These are phyloP conservation scores for Phyllostomus discolor DNA, from an alignment of 2,113 vertebrate species.

Conservation along the genomic window DNA sequence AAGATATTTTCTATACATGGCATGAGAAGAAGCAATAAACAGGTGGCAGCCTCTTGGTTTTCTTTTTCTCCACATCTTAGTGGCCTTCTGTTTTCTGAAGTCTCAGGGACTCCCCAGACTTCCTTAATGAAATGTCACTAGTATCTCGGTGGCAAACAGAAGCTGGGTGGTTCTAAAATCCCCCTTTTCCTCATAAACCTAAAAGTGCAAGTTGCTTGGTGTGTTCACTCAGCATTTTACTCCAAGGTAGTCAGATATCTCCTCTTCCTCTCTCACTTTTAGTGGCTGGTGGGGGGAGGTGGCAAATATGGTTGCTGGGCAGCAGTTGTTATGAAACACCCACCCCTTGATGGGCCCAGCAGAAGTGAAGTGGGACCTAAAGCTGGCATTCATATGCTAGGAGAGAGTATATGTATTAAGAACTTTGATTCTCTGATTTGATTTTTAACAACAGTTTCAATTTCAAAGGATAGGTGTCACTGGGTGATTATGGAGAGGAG, in stretches of 20 bases:
- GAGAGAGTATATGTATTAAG: background rate
- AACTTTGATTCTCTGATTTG: background rate
- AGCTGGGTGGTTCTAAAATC: background rate
- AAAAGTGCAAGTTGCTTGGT: background rate
- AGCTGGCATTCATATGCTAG: background rate
- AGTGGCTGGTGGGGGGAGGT: fast-evolving
- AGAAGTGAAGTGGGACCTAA: background rate
- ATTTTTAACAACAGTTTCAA: background rate
- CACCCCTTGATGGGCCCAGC: background rate
- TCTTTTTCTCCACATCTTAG: background rate
- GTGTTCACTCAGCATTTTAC: background rate
- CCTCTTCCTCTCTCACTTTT: background rate
- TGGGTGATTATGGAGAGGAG: no score
- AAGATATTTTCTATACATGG: background rate
- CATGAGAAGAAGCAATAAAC: background rate
- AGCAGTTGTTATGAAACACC: background rate
- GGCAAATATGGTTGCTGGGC: background rate
- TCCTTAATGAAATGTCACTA: background rate
- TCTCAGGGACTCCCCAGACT: background rate
- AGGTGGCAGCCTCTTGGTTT: background rate
- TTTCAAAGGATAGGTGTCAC: background rate
- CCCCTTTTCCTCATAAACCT: background rate
- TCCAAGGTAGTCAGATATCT: background rate
- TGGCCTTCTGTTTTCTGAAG: background rate
- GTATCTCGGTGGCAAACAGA: background rate